These are phyloP conservation scores for Odobenus rosmarus DNA, from an alignment of 2,113 vertebrate species.

Conservation along the genomic window DNA sequence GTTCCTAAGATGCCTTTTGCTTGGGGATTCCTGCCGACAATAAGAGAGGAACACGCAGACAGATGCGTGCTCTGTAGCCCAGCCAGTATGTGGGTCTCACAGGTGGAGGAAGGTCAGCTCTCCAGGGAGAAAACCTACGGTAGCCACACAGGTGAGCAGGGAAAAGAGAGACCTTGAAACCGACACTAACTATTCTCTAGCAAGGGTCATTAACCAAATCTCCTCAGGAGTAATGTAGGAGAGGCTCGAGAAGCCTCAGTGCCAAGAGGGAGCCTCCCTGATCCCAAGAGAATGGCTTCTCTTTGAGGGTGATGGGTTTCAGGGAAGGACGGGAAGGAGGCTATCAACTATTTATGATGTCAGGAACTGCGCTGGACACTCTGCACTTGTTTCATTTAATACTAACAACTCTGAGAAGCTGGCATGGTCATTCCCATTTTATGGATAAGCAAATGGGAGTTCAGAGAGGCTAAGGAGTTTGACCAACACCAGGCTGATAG, in stretches of 20 bases:
- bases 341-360: neutral
- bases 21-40: neutral
- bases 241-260: neutral
- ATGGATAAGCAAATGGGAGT: neutral
- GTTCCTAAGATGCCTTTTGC: neutral
- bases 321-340: neutral
- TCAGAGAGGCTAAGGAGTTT: neutral
- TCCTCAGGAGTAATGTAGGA: no score
- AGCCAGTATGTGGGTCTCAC: rapidly evolving
- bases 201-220: neutral
- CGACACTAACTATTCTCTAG: neutral
- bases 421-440: neutral
- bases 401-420: neutral
- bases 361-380: neutral
- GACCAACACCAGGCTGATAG: neutral
- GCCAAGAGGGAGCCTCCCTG: neutral
- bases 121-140: neutral
- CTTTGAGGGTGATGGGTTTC: neutral
- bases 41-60: neutral
- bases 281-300: neutral
- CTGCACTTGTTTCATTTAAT: neutral
- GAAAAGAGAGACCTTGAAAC: neutral
- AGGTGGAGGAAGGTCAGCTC: no score
- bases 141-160: neutral
- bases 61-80: rapidly evolving